Evolutionary conservation across 2,888 invertebrate genomes (phyloP).

Genomic region (Melieria omissa): DNA sequence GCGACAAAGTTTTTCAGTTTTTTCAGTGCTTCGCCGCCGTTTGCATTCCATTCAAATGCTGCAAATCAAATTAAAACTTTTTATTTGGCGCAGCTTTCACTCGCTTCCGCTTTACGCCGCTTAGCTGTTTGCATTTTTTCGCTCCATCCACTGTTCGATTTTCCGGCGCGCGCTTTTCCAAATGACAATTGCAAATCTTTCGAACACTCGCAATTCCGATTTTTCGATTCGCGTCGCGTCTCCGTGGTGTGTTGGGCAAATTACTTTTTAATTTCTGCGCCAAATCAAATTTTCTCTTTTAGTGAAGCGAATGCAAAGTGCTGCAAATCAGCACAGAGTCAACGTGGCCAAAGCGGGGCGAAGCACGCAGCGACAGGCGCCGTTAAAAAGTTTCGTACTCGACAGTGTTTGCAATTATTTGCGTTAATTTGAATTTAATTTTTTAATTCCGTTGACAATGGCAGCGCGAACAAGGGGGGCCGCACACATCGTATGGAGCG

Average conservation of each 20-base stretch:
- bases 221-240: not conserved
- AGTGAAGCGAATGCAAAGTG: constrained; percentile 6
- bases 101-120: constrained; percentile 30
- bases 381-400: constrained; percentile 23
- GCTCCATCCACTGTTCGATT: no score
- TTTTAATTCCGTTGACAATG: constrained; percentile 1
- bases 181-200: constrained; percentile 54
- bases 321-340: not conserved
- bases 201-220: constrained; percentile 5
- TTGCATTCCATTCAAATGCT: constrained; percentile 61
- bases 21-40: constrained; percentile 40
- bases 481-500: no score
- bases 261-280: constrained; percentile 57
- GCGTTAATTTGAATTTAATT: constrained; percentile 35
- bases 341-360: not conserved
- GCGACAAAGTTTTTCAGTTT: not conserved
- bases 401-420: constrained; percentile 31
- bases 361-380: constrained; percentile 13
- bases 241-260: constrained; percentile 43
- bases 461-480: no score
- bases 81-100: constrained; percentile 42
- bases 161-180: constrained; percentile 44
- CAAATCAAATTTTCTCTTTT: constrained; percentile 47
- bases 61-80: constrained; percentile 62
- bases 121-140: constrained; percentile 48